Evolutionary conservation across 1,140 invertebrate species (phyloP), one percentile per base, ranked within the genome.

Genomic region (Whitmania pigra): DNA sequence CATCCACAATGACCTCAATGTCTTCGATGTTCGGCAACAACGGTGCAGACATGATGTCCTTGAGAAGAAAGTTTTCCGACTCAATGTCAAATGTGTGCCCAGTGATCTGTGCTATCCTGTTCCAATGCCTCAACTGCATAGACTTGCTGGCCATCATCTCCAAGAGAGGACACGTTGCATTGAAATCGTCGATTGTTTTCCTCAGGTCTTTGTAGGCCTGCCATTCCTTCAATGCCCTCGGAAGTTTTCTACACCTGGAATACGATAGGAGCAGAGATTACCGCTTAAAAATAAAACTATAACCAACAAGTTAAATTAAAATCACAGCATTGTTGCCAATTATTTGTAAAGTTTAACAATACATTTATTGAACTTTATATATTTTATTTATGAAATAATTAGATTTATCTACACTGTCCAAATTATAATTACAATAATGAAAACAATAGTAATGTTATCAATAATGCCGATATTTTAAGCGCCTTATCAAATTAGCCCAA

Each of bases 91-190:
- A 95, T 67, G 86, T 88, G 78, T 94, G 89, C 75, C 88, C 88
- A 18, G 92, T 93, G 31, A 94, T 88, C 79, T 94, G 91, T 83
- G 94, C 89, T 72, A 97, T 93, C 75, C 93, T 86, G 77, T 94
- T 90, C 94, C 94, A 97, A 82, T 97, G 94, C 15, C 94, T 86
- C 2, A 88, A 87, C 82, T 95, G 95, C 93, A 97, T 97, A 0
- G 94, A 93, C 83, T 94, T 95, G 83, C 97, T 97, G 0, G 93
- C 90, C 93, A 97, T 97, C 77, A 96, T 83, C 82, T 97, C 94
- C 69, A 97, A 83, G 7, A 97, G 83, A 0, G 93, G 94, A 81
- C 93, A 96, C 87, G 95, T 94, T 78, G 97, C 94, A 80, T 94
- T 97, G 80, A 98, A 97, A 79, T 97, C 94, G 79, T 97, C 94